phyloP scores from a whole-genome alignment of 2,113 vertebrate species.

The Hippotragus niger region DNA sequence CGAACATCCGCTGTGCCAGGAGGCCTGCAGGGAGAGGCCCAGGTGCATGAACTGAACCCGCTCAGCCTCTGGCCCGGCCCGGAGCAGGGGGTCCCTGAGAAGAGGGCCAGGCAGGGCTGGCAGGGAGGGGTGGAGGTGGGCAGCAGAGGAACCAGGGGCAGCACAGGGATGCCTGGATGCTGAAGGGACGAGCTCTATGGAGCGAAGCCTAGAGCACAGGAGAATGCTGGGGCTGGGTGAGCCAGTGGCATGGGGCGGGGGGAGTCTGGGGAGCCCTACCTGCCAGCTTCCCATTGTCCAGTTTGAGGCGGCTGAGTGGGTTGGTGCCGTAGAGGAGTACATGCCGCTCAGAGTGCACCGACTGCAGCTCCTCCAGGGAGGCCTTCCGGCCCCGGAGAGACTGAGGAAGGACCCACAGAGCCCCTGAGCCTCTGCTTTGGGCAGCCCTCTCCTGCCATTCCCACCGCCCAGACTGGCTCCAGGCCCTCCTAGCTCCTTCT shows the following conservation, averaged over 20 bases:
- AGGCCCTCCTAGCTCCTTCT: background rate
- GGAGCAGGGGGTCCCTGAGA: background rate
- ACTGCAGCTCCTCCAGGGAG: conserved; percentile 90
- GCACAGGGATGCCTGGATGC: background rate
- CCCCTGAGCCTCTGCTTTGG: background rate
- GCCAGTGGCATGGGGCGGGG: accelerated
- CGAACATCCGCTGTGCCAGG: conserved; percentile 88
- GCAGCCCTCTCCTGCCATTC: no score
- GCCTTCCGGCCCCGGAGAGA: conserved; percentile 89
- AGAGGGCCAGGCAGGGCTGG: background rate
- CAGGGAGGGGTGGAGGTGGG: background rate
- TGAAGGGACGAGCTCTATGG: background rate
- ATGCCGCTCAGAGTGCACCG: conserved; percentile 88
- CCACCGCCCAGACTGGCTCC: background rate
- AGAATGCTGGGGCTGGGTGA: background rate
- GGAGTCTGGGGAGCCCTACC: conserved; percentile 76
- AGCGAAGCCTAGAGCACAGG: background rate
- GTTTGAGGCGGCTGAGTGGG: conserved; percentile 89
- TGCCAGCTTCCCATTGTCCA: conserved; percentile 89
- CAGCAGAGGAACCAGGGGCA: background rate
- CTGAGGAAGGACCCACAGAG: conserved; percentile 71
- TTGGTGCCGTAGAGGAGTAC: conserved; percentile 91
- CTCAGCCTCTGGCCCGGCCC: background rate
- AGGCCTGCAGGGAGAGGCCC: conserved; percentile 82
- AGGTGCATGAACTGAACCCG: background rate